phyloP scores from a whole-genome alignment of 2,797 vertebrate genomes.

The Falco concolor region DNA sequence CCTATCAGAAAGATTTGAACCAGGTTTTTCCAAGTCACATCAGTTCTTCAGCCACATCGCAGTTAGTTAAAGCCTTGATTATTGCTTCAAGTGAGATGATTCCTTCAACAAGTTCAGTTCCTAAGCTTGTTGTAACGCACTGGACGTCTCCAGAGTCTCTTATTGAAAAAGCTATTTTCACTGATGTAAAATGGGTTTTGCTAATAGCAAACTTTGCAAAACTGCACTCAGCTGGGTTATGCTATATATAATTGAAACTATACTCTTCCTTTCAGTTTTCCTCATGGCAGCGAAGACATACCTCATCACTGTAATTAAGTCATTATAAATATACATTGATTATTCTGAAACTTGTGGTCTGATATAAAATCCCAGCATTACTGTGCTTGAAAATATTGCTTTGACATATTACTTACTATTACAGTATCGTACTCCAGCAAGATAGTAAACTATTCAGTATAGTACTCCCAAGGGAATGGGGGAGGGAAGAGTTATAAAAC shows the following conservation, averaged over 20 bases:
- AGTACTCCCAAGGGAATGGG: neutral
- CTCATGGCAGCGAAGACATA: neutral
- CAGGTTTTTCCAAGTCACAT: neutral
- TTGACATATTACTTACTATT: conserved; percentile 2
- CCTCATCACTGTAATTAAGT: conserved; percentile 53
- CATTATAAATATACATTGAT: conserved; percentile 40
- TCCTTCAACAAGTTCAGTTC: neutral
- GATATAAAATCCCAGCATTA: conserved; percentile 5
- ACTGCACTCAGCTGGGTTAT: neutral
- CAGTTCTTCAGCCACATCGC: neutral
- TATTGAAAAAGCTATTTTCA: neutral
- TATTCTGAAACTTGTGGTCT: conserved; percentile 36
- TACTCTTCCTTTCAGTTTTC: neutral
- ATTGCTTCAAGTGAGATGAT: neutral
- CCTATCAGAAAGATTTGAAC: neutral
- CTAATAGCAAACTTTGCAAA: conserved; percentile 6
- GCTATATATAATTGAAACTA: conserved; percentile 1
- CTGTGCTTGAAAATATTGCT: neutral
- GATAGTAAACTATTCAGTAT: neutral
- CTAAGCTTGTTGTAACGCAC: neutral
- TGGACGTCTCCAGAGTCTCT: neutral
- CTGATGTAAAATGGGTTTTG: neutral
- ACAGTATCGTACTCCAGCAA: neutral
- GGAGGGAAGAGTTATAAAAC: neutral
- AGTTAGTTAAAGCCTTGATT: neutral